phyloP scores from a whole-genome alignment of 2,888 invertebrate species.

The Adineta ricciae region DNA sequence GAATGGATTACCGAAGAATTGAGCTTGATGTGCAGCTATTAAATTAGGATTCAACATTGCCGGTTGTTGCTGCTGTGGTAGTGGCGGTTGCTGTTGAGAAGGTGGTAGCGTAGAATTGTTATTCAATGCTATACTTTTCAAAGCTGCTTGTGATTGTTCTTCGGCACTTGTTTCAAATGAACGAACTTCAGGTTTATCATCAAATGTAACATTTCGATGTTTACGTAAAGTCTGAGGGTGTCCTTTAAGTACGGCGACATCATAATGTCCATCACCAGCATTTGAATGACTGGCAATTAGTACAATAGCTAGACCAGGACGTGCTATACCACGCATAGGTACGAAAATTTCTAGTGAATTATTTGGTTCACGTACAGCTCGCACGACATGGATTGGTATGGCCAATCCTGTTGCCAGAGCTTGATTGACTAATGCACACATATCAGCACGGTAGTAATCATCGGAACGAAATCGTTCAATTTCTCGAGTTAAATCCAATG shows the following conservation, averaged over 20 bases:
- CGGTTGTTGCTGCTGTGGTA: neutral
- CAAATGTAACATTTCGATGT: conserved; percentile 21
- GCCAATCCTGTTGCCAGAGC: conserved; percentile 11
- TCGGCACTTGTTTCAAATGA: neutral
- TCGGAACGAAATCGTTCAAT: neutral
- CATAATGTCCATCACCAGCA: conserved; percentile 2
- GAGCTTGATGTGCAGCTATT: neutral
- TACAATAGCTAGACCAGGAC: neutral
- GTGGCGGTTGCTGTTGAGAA: no score
- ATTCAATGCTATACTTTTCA: neutral
- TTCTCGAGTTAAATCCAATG: neutral
- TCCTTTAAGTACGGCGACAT: conserved; percentile 7
- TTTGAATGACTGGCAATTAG: neutral
- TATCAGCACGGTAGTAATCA: conserved; percentile 7
- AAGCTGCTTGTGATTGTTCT: neutral
- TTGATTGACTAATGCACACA: conserved; percentile 13
- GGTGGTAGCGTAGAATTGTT: neutral
- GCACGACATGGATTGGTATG: neutral
- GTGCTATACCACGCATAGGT: neutral
- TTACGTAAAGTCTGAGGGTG: conserved; percentile 8
- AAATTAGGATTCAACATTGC: neutral
- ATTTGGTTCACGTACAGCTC: neutral
- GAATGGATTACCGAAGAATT: neutral
- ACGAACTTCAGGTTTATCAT: neutral
- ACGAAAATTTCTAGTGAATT: neutral